A percentile compares a stretch with the other conserved stretches of the same genome.
Evolutionary conservation across 2,113 vertebrate genomes (phyloP).

Genomic region (Turdus rufiventris): DNA sequence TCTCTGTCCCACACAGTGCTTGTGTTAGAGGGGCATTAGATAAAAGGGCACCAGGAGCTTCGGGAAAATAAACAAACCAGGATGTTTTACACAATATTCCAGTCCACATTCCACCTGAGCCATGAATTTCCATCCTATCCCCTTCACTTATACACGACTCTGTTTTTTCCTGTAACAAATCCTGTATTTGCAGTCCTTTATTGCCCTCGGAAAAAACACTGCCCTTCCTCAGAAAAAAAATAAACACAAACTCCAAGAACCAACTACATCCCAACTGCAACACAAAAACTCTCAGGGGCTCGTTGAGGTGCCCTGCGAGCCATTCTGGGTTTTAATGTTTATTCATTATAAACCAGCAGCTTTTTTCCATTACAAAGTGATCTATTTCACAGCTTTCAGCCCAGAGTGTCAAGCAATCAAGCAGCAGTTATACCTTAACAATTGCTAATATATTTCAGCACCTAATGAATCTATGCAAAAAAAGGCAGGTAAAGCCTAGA

Average conservation of each 20-base stretch:
- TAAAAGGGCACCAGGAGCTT: neutral
- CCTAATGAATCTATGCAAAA: constrained; percentile 70
- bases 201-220: neutral
- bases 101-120: neutral
- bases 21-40: neutral
- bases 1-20: neutral
- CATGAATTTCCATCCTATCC: neutral
- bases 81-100: neutral
- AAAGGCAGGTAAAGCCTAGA: constrained; percentile 22
- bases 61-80: neutral
- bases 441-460: constrained; percentile 72
- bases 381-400: constrained; percentile 51
- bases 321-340: neutral
- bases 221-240: neutral
- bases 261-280: neutral
- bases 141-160: accelerated
- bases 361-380: constrained; percentile 49
- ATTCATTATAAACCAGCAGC: neutral
- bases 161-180: neutral
- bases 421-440: constrained; percentile 59
- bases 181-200: neutral
- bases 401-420: constrained; percentile 59
- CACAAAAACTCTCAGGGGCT: neutral
- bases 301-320: neutral
- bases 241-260: neutral